Evolutionary conservation across 2,797 vertebrate species (phyloP), one percentile per base, ranked within the genome.

Genomic region (Mallotus villosus): DNA sequence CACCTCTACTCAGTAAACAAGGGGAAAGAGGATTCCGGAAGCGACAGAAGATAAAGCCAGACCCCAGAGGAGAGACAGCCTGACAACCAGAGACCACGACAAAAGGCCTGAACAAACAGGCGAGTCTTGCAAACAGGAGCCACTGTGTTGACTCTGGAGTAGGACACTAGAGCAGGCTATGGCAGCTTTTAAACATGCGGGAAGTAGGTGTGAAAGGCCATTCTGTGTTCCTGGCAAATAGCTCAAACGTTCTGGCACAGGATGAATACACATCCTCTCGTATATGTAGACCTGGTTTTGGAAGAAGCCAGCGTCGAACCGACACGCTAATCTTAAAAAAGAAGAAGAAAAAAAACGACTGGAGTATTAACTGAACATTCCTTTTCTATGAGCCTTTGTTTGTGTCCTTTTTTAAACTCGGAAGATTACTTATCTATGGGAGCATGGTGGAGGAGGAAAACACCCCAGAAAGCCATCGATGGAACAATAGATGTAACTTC

Each of bases 21-120:
- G 90, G 86, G 91, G 87, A 75, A 74, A 89, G 81, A 89, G 89
- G 84, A 90, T 88, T 90, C 86, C 80, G 55, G 83, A 88, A 83
- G 81, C 57, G 1, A 68, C 58, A 72, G 63, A 59, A 63, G 78
- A 81, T 68, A 70, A 81, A 84, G 70, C 46, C 24, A 82, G 80
- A 79, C 64, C 69, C 69, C 79, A 70, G 79, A 21, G 77, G 77
- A 84, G 80, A 86, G 75, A 77, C 76, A 53, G 67, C 66, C 60
- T 71, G 75, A 77, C 76, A 75, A 76, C 78, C 70, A 74, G 68
- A 84, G 75, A 79, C 83, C 25, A 25, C 72, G 72, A 89, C 83
- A 91, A 82, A 83, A 68, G 29, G 41, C 46, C 55, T 78, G 71
- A 74, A 72, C 68, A 76, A 74, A 76, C 53, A 67, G n/a, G 34